These are phyloP conservation scores for Aptenodytes forsteri DNA, from an alignment of 2,113 vertebrate genomes.

Conservation along the genomic window DNA sequence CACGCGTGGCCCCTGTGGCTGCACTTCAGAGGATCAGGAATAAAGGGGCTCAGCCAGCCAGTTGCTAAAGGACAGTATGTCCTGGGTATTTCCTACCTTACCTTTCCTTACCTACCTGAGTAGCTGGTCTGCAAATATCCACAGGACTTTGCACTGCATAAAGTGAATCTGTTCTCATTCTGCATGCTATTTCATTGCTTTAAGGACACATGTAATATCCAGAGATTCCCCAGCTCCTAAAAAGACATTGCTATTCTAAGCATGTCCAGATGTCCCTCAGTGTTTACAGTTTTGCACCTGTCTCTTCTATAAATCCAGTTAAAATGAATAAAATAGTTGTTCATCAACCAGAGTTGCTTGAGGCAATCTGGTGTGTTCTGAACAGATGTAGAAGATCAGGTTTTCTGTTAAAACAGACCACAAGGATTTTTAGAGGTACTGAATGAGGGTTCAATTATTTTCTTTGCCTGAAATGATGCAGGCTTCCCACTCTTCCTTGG, in stretches of 20 bases:
- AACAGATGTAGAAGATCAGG: conserved; percentile 12
- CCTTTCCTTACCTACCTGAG: neutral
- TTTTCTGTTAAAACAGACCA: conserved; percentile 12
- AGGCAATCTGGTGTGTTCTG: neutral
- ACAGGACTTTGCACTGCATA: neutral
- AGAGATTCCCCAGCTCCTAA: neutral
- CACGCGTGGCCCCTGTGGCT: fast-evolving
- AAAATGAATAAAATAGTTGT: neutral
- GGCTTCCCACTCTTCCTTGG: neutral
- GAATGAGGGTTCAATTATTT: neutral
- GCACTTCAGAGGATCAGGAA: neutral
- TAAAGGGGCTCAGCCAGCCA: neutral
- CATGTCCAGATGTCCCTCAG: neutral
- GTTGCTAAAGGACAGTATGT: neutral
- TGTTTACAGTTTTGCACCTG: neutral
- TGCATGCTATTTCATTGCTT: neutral
- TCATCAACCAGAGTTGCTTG: neutral
- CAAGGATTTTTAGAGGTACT: neutral
- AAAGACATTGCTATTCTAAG: neutral
- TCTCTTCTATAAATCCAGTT: neutral
- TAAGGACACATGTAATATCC: neutral
- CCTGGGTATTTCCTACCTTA: neutral
- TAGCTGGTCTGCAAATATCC: neutral
- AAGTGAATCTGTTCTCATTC: neutral
- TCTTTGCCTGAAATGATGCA: neutral